phyloP scores from a whole-genome alignment of 2,113 vertebrate genomes.

The Cranoglanis bouderius region DNA sequence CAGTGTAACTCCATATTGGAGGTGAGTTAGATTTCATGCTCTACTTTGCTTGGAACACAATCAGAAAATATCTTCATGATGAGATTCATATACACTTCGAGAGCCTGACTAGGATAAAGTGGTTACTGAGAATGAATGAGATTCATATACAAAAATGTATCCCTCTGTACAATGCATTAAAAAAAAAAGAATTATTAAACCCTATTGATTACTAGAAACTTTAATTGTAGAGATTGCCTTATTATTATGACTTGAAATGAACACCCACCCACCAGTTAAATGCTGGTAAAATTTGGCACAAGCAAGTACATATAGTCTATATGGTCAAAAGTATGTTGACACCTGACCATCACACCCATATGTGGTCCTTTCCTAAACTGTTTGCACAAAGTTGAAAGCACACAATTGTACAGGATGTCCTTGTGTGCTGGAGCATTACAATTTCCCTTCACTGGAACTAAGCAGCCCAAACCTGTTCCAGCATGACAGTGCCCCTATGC shows the following conservation, averaged over 20 bases:
- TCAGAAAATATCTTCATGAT: neutral
- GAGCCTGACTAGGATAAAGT: neutral
- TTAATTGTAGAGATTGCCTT: neutral
- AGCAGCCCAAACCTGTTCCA: neutral
- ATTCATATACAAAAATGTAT: neutral
- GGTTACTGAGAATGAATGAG: neutral
- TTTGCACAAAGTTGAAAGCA: neutral
- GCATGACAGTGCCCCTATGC: neutral
- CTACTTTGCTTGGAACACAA: neutral
- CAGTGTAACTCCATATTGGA: constrained; percentile 91
- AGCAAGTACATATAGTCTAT: neutral
- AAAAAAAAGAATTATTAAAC: too few species aligned
- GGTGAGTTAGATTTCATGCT: constrained; percentile 66
- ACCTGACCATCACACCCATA: neutral
- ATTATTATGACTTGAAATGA: neutral
- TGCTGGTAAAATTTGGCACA: neutral
- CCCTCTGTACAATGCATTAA: neutral
- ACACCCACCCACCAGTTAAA: neutral
- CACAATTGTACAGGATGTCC: neutral
- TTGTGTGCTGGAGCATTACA: neutral
- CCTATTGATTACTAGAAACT: neutral
- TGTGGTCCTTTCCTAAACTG: neutral
- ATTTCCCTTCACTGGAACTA: neutral
- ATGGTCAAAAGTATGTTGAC: neutral
- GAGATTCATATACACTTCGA: neutral